Base-by-base conservation (phyloP, 2,888 invertebrate genomes). In the Ophion ventricosus region DNA sequence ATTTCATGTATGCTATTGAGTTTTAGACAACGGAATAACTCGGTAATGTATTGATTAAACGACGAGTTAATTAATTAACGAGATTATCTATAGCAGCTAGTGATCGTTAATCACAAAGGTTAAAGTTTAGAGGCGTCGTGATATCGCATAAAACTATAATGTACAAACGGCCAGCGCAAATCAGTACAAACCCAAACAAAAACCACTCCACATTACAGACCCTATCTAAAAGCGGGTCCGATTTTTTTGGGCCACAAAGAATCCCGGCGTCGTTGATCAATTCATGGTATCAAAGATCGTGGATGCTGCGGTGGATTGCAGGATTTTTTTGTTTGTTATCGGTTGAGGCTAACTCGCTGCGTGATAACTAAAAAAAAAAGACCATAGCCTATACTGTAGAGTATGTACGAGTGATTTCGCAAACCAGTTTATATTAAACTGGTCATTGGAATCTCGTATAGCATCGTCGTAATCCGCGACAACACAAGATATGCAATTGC, bases 391-490 rank as follows among this genome's bases (percentile, higher is more conserved):
- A 49, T 4, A 2, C 49, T 25, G 25, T 7, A 11, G 29, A 4
- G 17, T 14, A 72, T 35, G 35, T 40, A 10, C 17, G 10, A 7
- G 54, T 14, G 49, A 23, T 54, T 63, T 63, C 23, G 14, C 40
- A 54, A 35, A 78, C 49, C 70, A 29, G 23, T 61, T 78, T 70
- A 70, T 78, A 23, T 70, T 14, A 49, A 70, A 70, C 61, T 61
- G 63, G 74, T 29, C 61, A 61, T 74, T 35, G 69, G 25, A 70
- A 57, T 70, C 49, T 74, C 54, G 69, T 74, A 54, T 54, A 73
- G 49, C 43, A 63, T 69, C 63, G 63, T 70, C 59, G 77, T 80
- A 67, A 73, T 77, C 54, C 72, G 54, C 14, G 17, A 74, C 67
- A 40, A 49, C 35, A 29, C 69, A 80, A 63, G 11, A 20, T 64